These are phyloP conservation scores for Siniperca chuatsi DNA, from an alignment of 2,113 vertebrate genomes.

Conservation along the genomic window DNA sequence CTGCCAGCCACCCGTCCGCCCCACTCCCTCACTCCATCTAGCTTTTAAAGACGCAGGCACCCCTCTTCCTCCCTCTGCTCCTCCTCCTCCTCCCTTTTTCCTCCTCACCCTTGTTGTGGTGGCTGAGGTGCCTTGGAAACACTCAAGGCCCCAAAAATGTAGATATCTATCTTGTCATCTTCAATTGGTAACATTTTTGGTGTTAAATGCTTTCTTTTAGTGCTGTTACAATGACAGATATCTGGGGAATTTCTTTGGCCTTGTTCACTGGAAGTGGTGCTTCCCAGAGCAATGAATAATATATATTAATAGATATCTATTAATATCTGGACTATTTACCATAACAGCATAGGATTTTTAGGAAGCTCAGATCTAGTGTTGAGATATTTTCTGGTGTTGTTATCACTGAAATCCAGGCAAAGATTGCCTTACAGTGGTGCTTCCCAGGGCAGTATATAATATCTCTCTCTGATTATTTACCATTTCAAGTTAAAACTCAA, in stretches of 20 bases:
- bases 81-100: constrained; percentile 3
- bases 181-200: neutral
- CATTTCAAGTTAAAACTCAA: neutral
- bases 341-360: neutral
- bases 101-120: constrained; percentile 14
- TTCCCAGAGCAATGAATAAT: constrained; percentile 12
- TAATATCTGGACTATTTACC: constrained; percentile 27
- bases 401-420: constrained; percentile 3
- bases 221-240: neutral
- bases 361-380: neutral
- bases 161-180: neutral
- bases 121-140: constrained; percentile 12
- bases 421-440: constrained; percentile 18
- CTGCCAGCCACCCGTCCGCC: constrained; percentile 72
- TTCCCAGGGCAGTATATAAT: constrained; percentile 19
- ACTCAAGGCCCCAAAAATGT: neutral
- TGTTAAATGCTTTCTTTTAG: constrained; percentile 18
- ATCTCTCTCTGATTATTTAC: constrained; percentile 1
- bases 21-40: constrained; percentile 73
- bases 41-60: constrained; percentile 80
- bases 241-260: constrained; percentile 21
- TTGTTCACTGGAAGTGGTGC: constrained; percentile 6
- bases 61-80: constrained; percentile 17
- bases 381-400: neutral
- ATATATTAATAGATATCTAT: constrained; percentile 34